phyloP scores from a whole-genome alignment of 2,888 invertebrate species.

The Drosophila prostipennis region DNA sequence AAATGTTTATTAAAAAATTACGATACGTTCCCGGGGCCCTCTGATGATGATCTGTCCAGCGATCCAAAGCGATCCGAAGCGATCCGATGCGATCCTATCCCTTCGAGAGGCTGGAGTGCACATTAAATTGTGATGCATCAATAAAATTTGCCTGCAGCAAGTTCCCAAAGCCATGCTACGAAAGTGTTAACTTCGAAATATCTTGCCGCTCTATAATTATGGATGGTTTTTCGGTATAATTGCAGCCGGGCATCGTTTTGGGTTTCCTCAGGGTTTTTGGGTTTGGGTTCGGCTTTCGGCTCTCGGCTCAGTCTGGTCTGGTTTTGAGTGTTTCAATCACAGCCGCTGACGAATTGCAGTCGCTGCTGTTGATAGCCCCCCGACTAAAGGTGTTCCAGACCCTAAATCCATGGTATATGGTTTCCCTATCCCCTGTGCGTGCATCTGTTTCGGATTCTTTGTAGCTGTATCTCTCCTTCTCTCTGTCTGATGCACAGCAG shows the following conservation, averaged over 20 bases:
- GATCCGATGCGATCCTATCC: conserved; percentile 41
- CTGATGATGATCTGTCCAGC: conserved; percentile 61
- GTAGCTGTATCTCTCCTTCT: conserved; percentile 7
- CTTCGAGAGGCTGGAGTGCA: conserved; percentile 56
- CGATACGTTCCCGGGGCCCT: conserved; percentile 50
- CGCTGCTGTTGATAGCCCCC: conserved; percentile 61
- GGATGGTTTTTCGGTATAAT: conserved; percentile 81
- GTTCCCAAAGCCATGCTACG: conserved; percentile 80
- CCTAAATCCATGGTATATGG: conserved; percentile 30
- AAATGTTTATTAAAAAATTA: conserved; percentile 77
- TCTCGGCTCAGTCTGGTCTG: conserved; percentile 8
- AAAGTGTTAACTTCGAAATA: conserved; percentile 84
- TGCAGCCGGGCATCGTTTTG: conserved; percentile 60
- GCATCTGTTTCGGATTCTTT: conserved; percentile 40
- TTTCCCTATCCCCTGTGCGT: conserved; percentile 13
- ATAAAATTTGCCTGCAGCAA: conserved; percentile 80
- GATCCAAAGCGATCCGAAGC: conserved; percentile 28
- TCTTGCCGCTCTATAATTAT: conserved; percentile 84
- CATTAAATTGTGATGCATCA: conserved; percentile 80
- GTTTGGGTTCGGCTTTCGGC: not conserved
- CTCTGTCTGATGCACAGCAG: conserved; percentile 51
- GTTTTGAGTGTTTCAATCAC: conserved; percentile 72
- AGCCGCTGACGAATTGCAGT: conserved; percentile 69
- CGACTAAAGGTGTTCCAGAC: conserved; percentile 20
- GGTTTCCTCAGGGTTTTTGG: conserved; percentile 13